These are phyloP conservation scores for Lanius collurio DNA, from an alignment of 2,113 vertebrate genomes.

Conservation along the genomic window DNA sequence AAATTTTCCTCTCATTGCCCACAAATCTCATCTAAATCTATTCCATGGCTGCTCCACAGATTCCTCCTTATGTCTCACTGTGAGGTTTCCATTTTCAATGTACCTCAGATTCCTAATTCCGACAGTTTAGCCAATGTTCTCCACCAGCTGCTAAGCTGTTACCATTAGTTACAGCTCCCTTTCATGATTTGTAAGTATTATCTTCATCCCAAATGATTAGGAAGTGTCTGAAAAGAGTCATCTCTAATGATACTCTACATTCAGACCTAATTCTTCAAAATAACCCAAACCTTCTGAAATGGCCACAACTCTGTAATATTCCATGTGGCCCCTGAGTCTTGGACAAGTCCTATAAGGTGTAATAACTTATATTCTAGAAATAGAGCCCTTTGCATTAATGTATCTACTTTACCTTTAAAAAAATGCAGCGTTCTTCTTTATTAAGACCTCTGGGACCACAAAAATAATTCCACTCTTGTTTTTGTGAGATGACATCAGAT, in stretches of 20 bases:
- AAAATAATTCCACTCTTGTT: not conserved
- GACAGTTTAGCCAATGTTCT: not conserved
- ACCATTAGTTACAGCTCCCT: not conserved
- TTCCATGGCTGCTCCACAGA: not conserved
- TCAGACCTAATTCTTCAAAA: not conserved
- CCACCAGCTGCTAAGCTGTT: not conserved
- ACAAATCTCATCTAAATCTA: not conserved
- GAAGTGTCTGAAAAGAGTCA: not conserved
- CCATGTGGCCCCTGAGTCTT: not conserved
- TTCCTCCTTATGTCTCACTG: not conserved
- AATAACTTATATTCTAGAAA: not conserved
- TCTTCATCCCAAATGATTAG: not conserved
- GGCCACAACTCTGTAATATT: not conserved
- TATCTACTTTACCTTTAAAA: not conserved
- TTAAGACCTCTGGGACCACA: not conserved
- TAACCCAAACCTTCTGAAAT: not conserved
- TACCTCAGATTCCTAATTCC: not conserved
- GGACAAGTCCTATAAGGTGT: fast-evolving
- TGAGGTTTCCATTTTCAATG: not conserved
- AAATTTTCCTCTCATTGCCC: not conserved
- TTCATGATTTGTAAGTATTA: not conserved
- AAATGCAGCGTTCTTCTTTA: not conserved
- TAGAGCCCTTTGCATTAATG: not conserved
- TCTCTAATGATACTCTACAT: not conserved
- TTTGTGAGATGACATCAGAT: not conserved